phyloP scores from a whole-genome alignment of 2,888 invertebrate genomes.

The Drosophila anomalata region DNA sequence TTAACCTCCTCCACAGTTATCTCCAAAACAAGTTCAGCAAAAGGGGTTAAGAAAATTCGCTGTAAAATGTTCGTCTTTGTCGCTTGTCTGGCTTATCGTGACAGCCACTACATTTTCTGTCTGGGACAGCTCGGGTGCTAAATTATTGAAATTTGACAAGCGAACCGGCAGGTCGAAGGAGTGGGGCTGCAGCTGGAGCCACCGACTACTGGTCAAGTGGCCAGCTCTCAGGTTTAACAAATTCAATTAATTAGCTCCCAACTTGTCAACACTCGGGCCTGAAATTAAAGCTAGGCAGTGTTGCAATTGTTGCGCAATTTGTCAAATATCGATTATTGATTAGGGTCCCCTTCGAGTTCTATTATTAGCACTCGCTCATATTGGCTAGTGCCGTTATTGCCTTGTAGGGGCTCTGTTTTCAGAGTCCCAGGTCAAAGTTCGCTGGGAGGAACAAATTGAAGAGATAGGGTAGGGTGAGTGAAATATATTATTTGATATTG shows the following conservation, averaged over 20 bases:
- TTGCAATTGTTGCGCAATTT: conserved; percentile 55
- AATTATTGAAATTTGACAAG: conserved; percentile 71
- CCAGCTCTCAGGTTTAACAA: conserved; percentile 34
- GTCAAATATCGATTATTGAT: conserved; percentile 71
- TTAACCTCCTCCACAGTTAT: conserved; percentile 1
- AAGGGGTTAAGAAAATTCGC: conserved; percentile 31
- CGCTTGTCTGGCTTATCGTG: conserved; percentile 66
- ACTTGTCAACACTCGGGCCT: conserved; percentile 54
- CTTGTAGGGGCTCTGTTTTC: conserved; percentile 42
- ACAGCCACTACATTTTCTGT: conserved; percentile 61
- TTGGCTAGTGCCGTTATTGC: conserved; percentile 3
- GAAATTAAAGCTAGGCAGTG: conserved; percentile 58
- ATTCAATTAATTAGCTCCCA: conserved; percentile 69
- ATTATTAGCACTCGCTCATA: conserved; percentile 49
- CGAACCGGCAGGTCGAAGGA: conserved; percentile 26
- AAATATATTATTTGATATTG: background rate
- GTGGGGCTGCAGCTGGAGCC: background rate
- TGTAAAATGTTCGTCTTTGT: conserved; percentile 56
- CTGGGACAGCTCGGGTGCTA: conserved; percentile 55
- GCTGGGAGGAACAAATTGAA: conserved; percentile 19
- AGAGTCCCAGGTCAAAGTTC: conserved; percentile 23
- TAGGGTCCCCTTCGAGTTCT: conserved; percentile 44
- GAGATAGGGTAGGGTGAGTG: background rate
- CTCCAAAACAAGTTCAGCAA: conserved; percentile 23
- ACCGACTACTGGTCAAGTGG: conserved; percentile 37